Evolutionary conservation across 1,140 invertebrate species (phyloP).

Genomic region (Phenacoccus solenopsis): DNA sequence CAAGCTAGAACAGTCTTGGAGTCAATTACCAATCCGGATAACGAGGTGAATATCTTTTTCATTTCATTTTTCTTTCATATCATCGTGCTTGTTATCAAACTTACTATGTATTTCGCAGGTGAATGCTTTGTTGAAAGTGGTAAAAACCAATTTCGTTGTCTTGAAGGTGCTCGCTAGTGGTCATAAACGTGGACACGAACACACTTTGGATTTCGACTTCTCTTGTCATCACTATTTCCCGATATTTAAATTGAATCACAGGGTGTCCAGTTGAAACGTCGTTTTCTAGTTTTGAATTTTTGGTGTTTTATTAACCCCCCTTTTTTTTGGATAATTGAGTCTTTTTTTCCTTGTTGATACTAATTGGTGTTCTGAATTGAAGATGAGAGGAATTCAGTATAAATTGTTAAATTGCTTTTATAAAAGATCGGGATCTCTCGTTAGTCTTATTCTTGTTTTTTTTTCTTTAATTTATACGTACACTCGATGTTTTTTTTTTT

Average conservation of each 20-base stretch:
- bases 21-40: conserved; percentile 48
- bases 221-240: conserved; percentile 78
- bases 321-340: not conserved
- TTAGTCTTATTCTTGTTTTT: not conserved
- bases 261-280: not conserved
- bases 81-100: not conserved
- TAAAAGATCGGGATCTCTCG: not conserved
- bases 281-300: not conserved
- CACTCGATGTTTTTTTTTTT: not conserved
- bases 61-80: not conserved
- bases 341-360: not conserved
- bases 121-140: conserved; percentile 66
- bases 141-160: conserved; percentile 91
- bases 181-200: conserved; percentile 71
- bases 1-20: conserved; percentile 76
- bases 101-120: conserved; percentile 55
- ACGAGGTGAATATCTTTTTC: not conserved
- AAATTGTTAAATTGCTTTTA: too few relatives aligned
- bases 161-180: conserved; percentile 81
- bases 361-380: not conserved
- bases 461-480: not conserved
- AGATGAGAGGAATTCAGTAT: not conserved
- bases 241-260: conserved; percentile 56
- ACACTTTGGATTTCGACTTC: conserved; percentile 82
- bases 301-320: not conserved